Conservation (phyloP, 2,797 vertebrate species). For the Fistularia tabacaria region DNA sequence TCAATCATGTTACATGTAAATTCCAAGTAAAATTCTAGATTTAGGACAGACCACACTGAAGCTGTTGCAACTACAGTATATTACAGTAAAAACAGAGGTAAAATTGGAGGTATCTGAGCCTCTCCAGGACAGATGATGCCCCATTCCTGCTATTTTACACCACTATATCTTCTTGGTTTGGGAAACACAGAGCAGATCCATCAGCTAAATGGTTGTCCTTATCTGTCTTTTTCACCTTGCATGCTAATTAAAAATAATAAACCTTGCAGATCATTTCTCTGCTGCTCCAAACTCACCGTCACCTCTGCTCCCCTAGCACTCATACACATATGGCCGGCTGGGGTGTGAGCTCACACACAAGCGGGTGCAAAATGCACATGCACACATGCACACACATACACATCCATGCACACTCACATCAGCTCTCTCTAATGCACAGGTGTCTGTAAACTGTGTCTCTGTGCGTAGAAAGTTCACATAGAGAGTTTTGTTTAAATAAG, state of each 20-base stretch:
- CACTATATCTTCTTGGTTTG: slow-evolving; percentile 24
- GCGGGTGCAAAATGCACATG: slow-evolving; percentile 15
- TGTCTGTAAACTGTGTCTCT: slow-evolving; percentile 43
- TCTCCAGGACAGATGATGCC: slow-evolving; percentile 21
- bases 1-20: no score
- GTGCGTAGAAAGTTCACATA: slow-evolving; percentile 11
- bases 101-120: slow-evolving; percentile 14
- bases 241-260: slow-evolving; percentile 77
- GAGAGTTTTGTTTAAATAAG: slow-evolving; percentile 43
- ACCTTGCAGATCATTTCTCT: slow-evolving; percentile 66
- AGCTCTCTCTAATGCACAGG: slow-evolving; percentile 44
- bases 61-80: neutral
- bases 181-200: slow-evolving; percentile 45
- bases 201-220: slow-evolving; percentile 58
- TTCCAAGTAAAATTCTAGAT: no score
- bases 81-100: slow-evolving; percentile 5
- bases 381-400: slow-evolving; percentile 19
- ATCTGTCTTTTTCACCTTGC: slow-evolving; percentile 56
- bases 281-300: slow-evolving; percentile 63
- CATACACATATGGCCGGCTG: slow-evolving; percentile 48
- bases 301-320: slow-evolving; percentile 54
- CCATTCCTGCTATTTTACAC: slow-evolving; percentile 4
- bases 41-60: no score
- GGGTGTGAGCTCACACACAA: slow-evolving; percentile 6
- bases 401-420: slow-evolving; percentile 12